Evolutionary conservation across 2,113 vertebrate genomes (phyloP), one percentile per base, ranked within the genome.

Genomic region (Nematolebias whitei): DNA sequence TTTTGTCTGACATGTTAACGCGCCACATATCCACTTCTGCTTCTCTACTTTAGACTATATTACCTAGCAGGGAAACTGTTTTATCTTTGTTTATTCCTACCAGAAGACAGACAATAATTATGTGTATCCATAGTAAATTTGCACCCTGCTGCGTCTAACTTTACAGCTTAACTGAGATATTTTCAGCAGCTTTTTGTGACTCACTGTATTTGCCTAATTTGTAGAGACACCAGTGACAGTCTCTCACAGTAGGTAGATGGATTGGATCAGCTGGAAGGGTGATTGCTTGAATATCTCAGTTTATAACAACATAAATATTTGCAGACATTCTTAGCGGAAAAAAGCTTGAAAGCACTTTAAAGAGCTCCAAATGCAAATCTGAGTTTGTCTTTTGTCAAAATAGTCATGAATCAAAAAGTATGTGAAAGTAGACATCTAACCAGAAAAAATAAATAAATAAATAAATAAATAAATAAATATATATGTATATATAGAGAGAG

Each of bases 131-230:
- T 39, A 54, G 41, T 64, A 48, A n/a, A 60, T 80, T 79, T 57
- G 35, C 58, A 48, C 58, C 68, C 40, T 8, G 3, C 63, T 60
- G 51, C 41, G 47, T 69, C 32, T 35, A 35, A 65, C 60, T 49
- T 78, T 49, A 40, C 63, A 82, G 80, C 70, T 74, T 38, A 82
- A 73, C 73, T 66, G 47, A 67, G 52, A 22, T 50, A 54, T 62
- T 71, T 76, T 72, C 43, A 75, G 59, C 49, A 45, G 47, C 44
- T 51, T 44, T 72, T 41, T 43, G 55, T 59, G 53, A 79, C 48
- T 35, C 32, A 10, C 32, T 14, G 82, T 69, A 79, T 78, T 79
- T 82, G 40, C 66, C 69, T 75, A 55, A 69, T 26, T 59, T 55
- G 45, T 49, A 48, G 74, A 83, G 74, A 82, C 29, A 59, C 72